Evolutionary conservation across 1,140 invertebrate genomes (phyloP).

Genomic region (Melanaphis sacchari): DNA sequence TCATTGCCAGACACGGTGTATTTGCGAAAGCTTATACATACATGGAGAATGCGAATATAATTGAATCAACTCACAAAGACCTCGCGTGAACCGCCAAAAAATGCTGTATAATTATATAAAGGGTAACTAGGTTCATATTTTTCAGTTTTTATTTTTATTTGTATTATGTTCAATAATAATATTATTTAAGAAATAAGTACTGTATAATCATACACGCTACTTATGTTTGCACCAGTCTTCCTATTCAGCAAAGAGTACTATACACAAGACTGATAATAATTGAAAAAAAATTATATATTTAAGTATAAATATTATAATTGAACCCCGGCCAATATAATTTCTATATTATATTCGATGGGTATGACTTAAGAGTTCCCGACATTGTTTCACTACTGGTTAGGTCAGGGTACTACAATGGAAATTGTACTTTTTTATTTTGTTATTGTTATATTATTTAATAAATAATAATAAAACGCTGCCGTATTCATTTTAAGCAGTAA

Average conservation of each 20-base stretch:
- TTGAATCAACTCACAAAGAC: constrained; percentile 6
- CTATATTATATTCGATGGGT: constrained; percentile 31
- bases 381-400: constrained; percentile 25
- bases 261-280: constrained; percentile 18
- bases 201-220: constrained; percentile 40
- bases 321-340: constrained; percentile 18
- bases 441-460: background rate
- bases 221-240: constrained; percentile 47
- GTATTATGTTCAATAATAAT: background rate
- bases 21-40: background rate
- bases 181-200: background rate
- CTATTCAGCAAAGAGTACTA: constrained; percentile 16
- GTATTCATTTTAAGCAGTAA: background rate
- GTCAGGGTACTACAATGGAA: background rate
- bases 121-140: background rate
- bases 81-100: background rate
- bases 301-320: constrained; percentile 29
- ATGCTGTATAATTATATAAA: background rate
- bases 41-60: background rate
- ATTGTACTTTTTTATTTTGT: background rate
- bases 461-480: constrained; percentile 28
- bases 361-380: constrained; percentile 20
- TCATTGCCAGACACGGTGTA: background rate
- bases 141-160: background rate
- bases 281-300: constrained; percentile 28